Percentiles rank a stretch among this genome's conserved stretches.
phyloP scores from a whole-genome alignment of 2,797 vertebrate species.

The Molossus alvarezi region DNA sequence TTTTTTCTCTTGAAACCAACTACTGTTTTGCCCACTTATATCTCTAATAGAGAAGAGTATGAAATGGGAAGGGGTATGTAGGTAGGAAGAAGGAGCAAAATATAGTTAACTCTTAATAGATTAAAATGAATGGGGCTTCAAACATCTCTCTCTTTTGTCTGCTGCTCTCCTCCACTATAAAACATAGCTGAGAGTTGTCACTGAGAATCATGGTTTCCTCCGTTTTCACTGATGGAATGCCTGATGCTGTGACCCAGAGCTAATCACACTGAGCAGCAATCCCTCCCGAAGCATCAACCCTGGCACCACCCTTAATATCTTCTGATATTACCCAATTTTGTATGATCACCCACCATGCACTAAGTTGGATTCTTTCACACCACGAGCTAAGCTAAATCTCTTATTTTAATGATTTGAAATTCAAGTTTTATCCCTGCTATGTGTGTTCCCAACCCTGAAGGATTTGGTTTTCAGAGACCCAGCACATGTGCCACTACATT shows the following conservation, averaged over 20 bases:
- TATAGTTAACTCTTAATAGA: background rate
- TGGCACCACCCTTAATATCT: background rate
- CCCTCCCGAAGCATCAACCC: background rate
- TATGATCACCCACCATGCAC: background rate
- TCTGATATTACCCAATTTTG: background rate
- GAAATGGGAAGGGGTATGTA: background rate
- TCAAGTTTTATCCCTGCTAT: constrained; percentile 44
- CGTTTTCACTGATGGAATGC: background rate
- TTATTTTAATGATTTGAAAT: constrained; percentile 64
- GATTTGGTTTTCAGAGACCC: constrained; percentile 61
- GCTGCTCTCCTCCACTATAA: background rate
- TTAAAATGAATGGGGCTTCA: background rate
- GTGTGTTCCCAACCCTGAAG: constrained; percentile 52
- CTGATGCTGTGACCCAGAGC: background rate
- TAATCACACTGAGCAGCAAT: background rate
- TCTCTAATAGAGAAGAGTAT: background rate
- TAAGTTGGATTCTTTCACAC: constrained; percentile 22
- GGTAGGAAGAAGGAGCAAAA: background rate
- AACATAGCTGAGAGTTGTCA: background rate
- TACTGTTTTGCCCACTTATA: background rate
- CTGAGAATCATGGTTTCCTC: background rate
- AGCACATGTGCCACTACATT: background rate
- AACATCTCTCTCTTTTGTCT: background rate
- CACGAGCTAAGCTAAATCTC: constrained; percentile 39
- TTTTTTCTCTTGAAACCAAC: background rate